These are phyloP conservation scores for Temnothorax unifasciatus DNA, from an alignment of 2,888 invertebrate species.

Conservation along the genomic window DNA sequence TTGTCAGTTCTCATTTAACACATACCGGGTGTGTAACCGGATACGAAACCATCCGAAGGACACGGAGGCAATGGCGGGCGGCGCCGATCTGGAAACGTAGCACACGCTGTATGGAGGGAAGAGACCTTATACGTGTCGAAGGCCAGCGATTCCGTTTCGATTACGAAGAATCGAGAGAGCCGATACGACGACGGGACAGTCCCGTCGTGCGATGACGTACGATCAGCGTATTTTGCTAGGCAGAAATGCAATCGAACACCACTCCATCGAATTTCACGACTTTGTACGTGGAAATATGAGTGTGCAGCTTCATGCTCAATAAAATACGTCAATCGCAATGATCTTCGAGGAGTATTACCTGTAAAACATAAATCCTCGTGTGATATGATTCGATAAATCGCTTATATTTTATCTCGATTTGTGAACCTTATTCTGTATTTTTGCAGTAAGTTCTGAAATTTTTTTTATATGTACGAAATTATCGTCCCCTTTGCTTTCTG, in stretches of 20 bases:
- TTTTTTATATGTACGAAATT: neutral
- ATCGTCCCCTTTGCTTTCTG: no score
- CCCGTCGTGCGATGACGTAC: slow-evolving; percentile 38
- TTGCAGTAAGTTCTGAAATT: neutral
- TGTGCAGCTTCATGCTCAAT: neutral
- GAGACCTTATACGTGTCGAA: slow-evolving; percentile 67
- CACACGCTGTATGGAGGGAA: slow-evolving; percentile 53
- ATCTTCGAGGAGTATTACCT: neutral
- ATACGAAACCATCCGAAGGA: slow-evolving; percentile 66
- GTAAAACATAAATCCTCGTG: neutral
- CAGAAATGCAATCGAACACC: slow-evolving; percentile 3
- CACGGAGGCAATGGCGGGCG: slow-evolving; percentile 45
- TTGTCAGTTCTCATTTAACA: slow-evolving; percentile 81
- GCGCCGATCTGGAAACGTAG: slow-evolving; percentile 58
- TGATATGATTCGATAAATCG: neutral
- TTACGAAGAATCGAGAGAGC: slow-evolving; percentile 66
- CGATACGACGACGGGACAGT: slow-evolving; percentile 60
- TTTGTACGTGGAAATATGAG: slow-evolving; percentile 7
- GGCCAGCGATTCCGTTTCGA: slow-evolving; percentile 61
- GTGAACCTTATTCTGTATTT: neutral
- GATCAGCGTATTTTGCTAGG: neutral
- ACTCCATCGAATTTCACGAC: neutral
- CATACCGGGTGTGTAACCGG: slow-evolving; percentile 67
- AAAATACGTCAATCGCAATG: neutral
- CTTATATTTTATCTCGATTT: neutral